phyloP scores from a whole-genome alignment of 2,113 vertebrate genomes.

The Apus apus region DNA sequence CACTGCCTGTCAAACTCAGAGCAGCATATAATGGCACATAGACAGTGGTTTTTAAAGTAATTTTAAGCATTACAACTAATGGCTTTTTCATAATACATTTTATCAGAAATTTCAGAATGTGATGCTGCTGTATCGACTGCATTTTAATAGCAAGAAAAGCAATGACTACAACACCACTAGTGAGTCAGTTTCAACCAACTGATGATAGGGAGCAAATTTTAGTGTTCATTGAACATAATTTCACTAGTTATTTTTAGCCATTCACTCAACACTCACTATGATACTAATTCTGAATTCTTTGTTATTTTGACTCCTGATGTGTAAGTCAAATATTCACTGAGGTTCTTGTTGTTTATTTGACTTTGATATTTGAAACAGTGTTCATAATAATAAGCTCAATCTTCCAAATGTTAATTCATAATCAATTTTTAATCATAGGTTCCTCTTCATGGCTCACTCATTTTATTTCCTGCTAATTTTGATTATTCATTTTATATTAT shows the following conservation, averaged over 20 bases:
- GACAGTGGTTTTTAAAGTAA: neutral
- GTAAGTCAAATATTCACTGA: neutral
- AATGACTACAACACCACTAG: accelerated
- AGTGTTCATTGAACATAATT: neutral
- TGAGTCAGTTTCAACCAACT: neutral
- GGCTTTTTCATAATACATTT: neutral
- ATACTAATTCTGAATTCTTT: neutral
- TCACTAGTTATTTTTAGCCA: neutral
- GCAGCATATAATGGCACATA: neutral
- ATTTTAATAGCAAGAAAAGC: neutral
- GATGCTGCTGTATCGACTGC: neutral
- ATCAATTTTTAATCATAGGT: neutral
- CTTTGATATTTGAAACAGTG: neutral
- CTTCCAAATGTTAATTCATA: neutral
- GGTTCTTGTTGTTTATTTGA: neutral
- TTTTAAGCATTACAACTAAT: neutral
- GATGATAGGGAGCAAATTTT: neutral
- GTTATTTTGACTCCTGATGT: neutral
- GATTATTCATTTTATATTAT: neutral
- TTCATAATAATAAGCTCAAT: neutral
- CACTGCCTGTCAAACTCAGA: neutral
- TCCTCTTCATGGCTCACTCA: neutral
- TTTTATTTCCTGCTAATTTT: neutral
- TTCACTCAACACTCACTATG: neutral
- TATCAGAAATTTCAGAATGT: neutral